Conservation (phyloP, 2,888 invertebrate species). For the Thecocarcelia acutangulata region DNA sequence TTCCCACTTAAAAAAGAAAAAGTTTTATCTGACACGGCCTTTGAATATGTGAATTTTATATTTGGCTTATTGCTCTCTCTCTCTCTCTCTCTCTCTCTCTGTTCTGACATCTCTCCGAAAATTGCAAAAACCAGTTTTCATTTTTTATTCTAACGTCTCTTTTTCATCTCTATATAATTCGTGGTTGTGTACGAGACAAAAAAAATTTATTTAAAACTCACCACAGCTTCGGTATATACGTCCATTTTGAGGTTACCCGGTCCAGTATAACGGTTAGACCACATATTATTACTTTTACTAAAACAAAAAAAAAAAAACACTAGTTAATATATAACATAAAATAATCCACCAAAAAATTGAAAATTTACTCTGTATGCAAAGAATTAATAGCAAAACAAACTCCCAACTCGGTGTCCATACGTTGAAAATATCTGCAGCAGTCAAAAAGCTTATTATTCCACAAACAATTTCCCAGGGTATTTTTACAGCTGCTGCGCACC, state of each 20-base stretch:
- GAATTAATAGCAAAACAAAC: conserved; percentile 86
- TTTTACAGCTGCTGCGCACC: conserved; percentile 84
- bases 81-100: no score
- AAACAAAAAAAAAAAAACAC: conserved; percentile 35
- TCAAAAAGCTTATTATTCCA: conserved; percentile 85
- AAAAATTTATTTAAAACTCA: conserved; percentile 74
- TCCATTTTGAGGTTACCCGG: conserved; percentile 84
- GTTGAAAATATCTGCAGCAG: conserved; percentile 86
- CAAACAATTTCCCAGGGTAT: conserved; percentile 83
- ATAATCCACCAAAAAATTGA: no score
- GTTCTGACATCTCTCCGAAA: no score
- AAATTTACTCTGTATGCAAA: conserved; percentile 82
- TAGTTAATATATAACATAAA: no score
- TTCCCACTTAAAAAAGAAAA: no score
- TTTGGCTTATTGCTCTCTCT: no score
- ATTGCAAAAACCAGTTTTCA: no score
- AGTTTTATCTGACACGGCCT: no score
- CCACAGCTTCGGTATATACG: conserved; percentile 82
- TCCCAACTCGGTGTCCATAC: conserved; percentile 86
- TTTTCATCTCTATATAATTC: no score
- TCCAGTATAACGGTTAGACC: conserved; percentile 85
- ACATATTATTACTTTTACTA: conserved; percentile 83
- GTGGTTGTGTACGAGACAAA: no score
- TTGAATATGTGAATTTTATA: no score
- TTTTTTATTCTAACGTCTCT: no score